Percentiles rank a stretch among this genome's conserved stretches.
These are phyloP conservation scores for Hydractinia echinata DNA, from an alignment of 30 jellyfish, hydroid and myxozoan genomes.

Conservation along the genomic window DNA sequence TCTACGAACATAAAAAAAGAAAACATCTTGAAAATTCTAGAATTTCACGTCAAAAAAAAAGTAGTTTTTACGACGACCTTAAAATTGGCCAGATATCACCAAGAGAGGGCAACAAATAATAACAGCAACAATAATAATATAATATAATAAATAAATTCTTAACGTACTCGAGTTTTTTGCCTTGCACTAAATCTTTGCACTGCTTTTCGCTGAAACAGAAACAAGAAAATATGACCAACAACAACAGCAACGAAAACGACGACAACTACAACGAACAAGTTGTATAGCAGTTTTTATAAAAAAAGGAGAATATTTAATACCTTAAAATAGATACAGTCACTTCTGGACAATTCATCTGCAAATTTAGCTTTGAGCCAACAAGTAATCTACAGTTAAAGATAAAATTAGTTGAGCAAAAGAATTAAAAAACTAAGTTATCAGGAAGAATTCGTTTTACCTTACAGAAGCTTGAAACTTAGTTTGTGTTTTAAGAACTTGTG, in stretches of 20 bases:
- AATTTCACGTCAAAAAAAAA: no score
- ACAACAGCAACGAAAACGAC: neutral
- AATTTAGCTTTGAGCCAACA: conserved; percentile 67
- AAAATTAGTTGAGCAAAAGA: neutral
- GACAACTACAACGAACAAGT: neutral
- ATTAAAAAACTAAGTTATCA: neutral
- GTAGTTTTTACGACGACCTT: no score
- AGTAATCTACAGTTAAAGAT: conserved; percentile 42
- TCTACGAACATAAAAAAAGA: conserved; percentile 23
- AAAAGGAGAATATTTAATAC: conserved; percentile 15
- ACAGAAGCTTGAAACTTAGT: conserved; percentile 92
- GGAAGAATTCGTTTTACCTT: conserved; percentile 43
- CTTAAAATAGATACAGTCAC: conserved; percentile 76
- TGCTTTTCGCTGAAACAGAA: conserved; percentile 61
- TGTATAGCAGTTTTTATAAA: neutral
- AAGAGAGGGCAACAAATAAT: no score
- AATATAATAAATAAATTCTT: no score
- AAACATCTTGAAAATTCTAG: no score
- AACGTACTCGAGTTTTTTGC: conserved; percentile 59
- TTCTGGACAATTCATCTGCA: conserved; percentile 77
- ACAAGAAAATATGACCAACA: neutral
- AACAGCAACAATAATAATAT: no score
- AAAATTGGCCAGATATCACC: no score
- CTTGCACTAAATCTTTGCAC: conserved; percentile 73
- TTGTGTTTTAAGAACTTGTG: conserved; percentile 87